Percentiles rank a stretch among this genome's conserved stretches.
Evolutionary conservation across 2,797 vertebrate genomes (phyloP).

Genomic region (Taenioides sp.): DNA sequence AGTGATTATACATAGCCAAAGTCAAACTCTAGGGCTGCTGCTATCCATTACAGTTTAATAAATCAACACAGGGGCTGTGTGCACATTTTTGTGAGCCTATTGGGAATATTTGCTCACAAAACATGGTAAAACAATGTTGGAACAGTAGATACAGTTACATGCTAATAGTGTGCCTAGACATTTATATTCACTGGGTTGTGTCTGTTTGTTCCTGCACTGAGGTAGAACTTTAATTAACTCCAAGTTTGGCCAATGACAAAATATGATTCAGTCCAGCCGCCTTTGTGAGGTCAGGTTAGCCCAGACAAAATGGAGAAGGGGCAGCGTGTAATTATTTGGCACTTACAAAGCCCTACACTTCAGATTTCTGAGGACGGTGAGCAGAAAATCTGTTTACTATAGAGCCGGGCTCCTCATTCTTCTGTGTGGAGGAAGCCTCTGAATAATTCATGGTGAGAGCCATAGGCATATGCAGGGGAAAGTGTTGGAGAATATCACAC

Average conservation of each 20-base stretch:
- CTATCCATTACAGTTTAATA: conserved; percentile 68
- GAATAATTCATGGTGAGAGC: conserved; percentile 80
- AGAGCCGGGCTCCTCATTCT: conserved; percentile 70
- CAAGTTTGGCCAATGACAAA: conserved; percentile 42
- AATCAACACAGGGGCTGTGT: conserved; percentile 61
- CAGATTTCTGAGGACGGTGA: conserved; percentile 72
- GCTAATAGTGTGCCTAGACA: conserved; percentile 7
- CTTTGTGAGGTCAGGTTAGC: conserved; percentile 60
- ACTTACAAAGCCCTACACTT: conserved; percentile 71
- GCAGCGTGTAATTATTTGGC: conserved; percentile 71
- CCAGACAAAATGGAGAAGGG: conserved; percentile 54
- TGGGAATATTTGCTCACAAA: conserved; percentile 46
- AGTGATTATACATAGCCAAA: conserved; percentile 72
- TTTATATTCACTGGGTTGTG: conserved; percentile 14
- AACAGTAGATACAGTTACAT: conserved; percentile 42
- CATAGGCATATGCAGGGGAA: conserved; percentile 73
- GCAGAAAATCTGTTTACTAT: conserved; percentile 83
- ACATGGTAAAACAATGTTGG: conserved; percentile 44
- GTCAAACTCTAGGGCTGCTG: conserved; percentile 55
- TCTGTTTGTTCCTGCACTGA: conserved; percentile 17
- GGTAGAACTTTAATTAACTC: conserved; percentile 57
- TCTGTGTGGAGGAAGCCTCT: conserved; percentile 70
- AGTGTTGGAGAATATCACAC: conserved; percentile 71
- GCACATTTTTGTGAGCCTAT: conserved; percentile 40
- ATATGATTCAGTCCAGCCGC: conserved; percentile 51